Evolutionary conservation across 2,113 vertebrate genomes (phyloP).

Genomic region (Gasterosteus nipponicus): DNA sequence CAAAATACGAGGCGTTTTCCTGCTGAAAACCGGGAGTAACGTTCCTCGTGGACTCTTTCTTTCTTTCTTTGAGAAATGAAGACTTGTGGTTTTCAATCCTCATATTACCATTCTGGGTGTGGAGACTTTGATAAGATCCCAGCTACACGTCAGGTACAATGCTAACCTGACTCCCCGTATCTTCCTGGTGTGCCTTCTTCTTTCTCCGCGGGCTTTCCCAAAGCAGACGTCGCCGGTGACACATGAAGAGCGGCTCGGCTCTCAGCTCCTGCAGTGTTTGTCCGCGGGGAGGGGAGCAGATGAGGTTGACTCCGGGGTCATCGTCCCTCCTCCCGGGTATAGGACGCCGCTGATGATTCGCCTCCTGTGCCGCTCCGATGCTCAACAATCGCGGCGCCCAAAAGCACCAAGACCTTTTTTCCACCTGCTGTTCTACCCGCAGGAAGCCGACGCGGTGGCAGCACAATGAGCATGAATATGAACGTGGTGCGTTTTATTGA

Average conservation of each 20-base stretch:
- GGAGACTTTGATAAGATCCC: conserved; percentile 43
- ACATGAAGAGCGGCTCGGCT: conserved; percentile 43
- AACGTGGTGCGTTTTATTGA: conserved; percentile 31
- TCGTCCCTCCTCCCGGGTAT: conserved; percentile 39
- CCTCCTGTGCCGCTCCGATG: conserved; percentile 29
- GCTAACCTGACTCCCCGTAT: conserved; percentile 6
- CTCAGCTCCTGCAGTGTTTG: conserved; percentile 40
- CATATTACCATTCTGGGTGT: conserved; percentile 46
- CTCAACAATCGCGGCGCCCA: conserved; percentile 40
- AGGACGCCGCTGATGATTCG: conserved; percentile 39
- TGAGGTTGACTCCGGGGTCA: conserved; percentile 65
- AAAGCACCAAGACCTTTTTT: background rate
- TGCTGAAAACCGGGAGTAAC: conserved; percentile 39
- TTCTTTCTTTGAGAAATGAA: conserved; percentile 50
- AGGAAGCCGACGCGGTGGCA: background rate
- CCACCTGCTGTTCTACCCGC: conserved; percentile 14
- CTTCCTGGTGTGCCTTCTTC: conserved; percentile 29
- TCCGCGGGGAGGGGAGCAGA: conserved; percentile 51
- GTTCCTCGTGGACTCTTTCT: conserved; percentile 62
- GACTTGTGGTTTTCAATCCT: conserved; percentile 6
- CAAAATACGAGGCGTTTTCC: conserved; percentile 38
- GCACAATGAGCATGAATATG: conserved; percentile 36
- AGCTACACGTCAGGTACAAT: conserved; percentile 17
- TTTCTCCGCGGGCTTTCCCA: conserved; percentile 1
- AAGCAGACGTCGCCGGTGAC: conserved; percentile 50